Evolutionary conservation across 2,888 invertebrate species (phyloP).

Genomic region (Diarsia brunnea): DNA sequence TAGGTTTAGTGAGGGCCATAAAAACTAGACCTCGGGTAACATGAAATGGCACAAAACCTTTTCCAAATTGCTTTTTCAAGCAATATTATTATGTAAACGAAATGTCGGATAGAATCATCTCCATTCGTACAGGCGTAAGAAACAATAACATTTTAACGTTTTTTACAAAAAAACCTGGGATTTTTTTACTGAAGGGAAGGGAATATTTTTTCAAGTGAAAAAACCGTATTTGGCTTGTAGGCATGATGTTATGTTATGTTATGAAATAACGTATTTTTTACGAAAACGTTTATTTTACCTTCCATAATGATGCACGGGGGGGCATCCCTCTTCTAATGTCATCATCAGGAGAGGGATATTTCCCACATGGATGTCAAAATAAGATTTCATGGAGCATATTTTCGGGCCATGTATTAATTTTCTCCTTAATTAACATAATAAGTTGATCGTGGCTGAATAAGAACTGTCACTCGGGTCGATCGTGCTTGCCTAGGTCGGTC

Average conservation of each 20-base stretch:
- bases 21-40: constrained; percentile 21
- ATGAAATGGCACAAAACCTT: constrained; percentile 38
- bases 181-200: neutral
- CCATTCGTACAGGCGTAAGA: constrained; percentile 22
- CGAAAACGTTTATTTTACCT: neutral
- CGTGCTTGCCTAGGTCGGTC: too few species aligned
- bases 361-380: neutral
- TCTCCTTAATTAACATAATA: too few species aligned
- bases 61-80: constrained; percentile 45
- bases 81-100: constrained; percentile 54
- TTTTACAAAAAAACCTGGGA: neutral
- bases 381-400: neutral
- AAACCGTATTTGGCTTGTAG: neutral
- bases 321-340: neutral
- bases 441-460: too few species aligned
- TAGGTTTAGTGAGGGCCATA: constrained; percentile 7
- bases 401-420: neutral
- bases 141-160: neutral
- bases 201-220: constrained; percentile 4
- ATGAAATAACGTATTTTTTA: neutral
- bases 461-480: too few species aligned
- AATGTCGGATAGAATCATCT: constrained; percentile 32
- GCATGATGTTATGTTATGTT: too few species aligned
- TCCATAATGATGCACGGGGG: neutral
- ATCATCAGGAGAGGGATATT: neutral